Base-by-base conservation (phyloP, 2,888 invertebrate species). In the Atherix ibis region DNA sequence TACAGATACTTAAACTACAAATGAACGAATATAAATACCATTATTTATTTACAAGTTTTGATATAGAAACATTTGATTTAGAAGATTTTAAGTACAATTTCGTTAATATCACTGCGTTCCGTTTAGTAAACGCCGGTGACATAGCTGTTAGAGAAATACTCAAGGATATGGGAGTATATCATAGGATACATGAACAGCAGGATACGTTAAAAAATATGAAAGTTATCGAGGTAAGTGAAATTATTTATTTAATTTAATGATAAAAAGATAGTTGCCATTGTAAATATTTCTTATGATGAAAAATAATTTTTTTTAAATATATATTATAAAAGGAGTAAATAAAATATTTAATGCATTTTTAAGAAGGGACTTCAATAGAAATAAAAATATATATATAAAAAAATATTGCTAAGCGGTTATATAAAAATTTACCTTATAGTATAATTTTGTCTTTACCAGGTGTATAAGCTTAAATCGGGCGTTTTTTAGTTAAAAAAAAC, bases 61-160 rank as follows among this genome's bases (percentile, higher is more conserved):
- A 80, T 32, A 73, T 87, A 53, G 87, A 87, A 53, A 74, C 84
- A 9, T 85, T 81, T 50, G 85, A 87, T 50, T 63, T 88, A 40
- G 87, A 87, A 58, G 87, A 87, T 53, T 92, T 89, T 59, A 83
- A 83, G 53, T 89, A 92, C 65, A 92, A 92, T 53, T 78, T 81
- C 28, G 89, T 91, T 26, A 92, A 92, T 60, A 87, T 92, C 65
- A 91, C 89, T n/a, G 87, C 89, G 1, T 91, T 88, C 67, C 70
- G 91, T 28, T 64, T 92, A 42, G 85, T 88, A 3, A 77, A 80
- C 52, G 66, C 70, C 15, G 71, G 70, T 36, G 73, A 78, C 55
- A 62, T 72, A 8, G 64, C 65, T n/a, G 72, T 77, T 4, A 67
- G 70, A 43, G 71, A 73, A 45, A 67, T 75, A 36, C 56, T 80